Percentiles rank a stretch among this genome's conserved stretches.
These are phyloP conservation scores for Xenentodon cancila DNA, from an alignment of 2,797 vertebrate genomes.

Conservation along the genomic window DNA sequence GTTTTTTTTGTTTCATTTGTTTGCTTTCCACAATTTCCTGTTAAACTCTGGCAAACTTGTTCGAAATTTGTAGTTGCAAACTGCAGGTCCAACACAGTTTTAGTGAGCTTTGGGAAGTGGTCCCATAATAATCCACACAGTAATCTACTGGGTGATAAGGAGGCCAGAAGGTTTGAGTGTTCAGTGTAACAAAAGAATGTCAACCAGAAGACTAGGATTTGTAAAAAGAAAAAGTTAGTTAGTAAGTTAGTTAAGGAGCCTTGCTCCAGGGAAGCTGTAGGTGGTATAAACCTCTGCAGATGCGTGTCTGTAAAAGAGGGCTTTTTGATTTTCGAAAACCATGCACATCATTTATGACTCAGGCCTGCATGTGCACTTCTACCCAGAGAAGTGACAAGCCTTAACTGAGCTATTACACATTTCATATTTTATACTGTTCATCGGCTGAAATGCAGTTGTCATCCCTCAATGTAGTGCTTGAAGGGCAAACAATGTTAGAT, in stretches of 20 bases:
- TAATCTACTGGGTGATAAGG: too few relatives aligned
- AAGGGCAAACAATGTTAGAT: slow-evolving; percentile 56
- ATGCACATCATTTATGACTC: slow-evolving; percentile 54
- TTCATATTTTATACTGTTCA: slow-evolving; percentile 36
- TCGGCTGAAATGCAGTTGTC: slow-evolving; percentile 46
- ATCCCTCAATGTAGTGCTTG: slow-evolving; percentile 45
- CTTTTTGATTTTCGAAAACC: slow-evolving; percentile 19
- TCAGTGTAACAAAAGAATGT: too few relatives aligned
- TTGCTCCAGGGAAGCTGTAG: background rate
- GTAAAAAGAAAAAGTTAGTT: too few relatives aligned
- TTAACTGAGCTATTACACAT: slow-evolving; percentile 36
- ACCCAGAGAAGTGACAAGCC: slow-evolving; percentile 48
- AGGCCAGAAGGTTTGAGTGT: too few relatives aligned
- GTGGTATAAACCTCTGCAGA: background rate
- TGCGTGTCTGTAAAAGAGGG: background rate
- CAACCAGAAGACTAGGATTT: too few relatives aligned
- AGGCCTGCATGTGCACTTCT: slow-evolving; percentile 30
- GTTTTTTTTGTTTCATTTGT: too few relatives aligned
- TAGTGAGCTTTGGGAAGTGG: too few relatives aligned
- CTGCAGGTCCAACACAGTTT: too few relatives aligned
- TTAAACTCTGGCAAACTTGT: too few relatives aligned
- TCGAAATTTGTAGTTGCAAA: too few relatives aligned
- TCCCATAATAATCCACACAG: too few relatives aligned
- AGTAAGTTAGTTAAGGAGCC: background rate
- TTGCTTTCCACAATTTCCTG: too few relatives aligned